phyloP scores from a whole-genome alignment of 2,113 vertebrate genomes.

The Chelonoidis abingdonii region DNA sequence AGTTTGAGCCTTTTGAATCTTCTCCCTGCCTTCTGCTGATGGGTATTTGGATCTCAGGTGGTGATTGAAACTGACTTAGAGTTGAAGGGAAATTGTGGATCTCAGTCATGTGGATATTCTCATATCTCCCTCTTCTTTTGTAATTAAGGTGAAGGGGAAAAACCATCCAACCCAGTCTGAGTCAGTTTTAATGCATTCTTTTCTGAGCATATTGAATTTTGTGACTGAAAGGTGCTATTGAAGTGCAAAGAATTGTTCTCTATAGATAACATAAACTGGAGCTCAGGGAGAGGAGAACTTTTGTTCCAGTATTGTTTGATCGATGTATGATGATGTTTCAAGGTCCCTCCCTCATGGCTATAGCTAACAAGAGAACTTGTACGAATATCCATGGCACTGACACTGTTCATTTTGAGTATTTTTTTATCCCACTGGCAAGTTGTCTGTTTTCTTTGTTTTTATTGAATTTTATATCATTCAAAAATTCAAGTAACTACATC shows the following conservation, averaged over 20 bases:
- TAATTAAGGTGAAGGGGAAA: background rate
- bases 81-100: rapidly evolving
- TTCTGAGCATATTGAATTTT: rapidly evolving
- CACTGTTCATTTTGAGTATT: background rate
- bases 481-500: background rate
- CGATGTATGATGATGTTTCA: rapidly evolving
- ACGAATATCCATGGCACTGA: background rate
- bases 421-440: conserved; percentile 9
- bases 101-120: background rate
- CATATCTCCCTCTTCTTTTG: background rate
- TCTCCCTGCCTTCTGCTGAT: rapidly evolving
- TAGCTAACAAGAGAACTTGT: background rate
- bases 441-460: background rate
- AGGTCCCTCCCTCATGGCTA: background rate
- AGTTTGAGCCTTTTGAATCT: rapidly evolving
- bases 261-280: background rate
- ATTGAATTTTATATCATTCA: background rate
- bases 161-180: background rate
- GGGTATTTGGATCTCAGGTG: background rate
- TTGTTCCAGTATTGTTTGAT: background rate
- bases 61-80: background rate
- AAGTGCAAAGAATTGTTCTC: background rate
- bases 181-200: rapidly evolving
- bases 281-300: background rate
- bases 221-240: background rate